Conservation (phyloP, 2,797 vertebrate genomes). For the Crenichthys baileyi region DNA sequence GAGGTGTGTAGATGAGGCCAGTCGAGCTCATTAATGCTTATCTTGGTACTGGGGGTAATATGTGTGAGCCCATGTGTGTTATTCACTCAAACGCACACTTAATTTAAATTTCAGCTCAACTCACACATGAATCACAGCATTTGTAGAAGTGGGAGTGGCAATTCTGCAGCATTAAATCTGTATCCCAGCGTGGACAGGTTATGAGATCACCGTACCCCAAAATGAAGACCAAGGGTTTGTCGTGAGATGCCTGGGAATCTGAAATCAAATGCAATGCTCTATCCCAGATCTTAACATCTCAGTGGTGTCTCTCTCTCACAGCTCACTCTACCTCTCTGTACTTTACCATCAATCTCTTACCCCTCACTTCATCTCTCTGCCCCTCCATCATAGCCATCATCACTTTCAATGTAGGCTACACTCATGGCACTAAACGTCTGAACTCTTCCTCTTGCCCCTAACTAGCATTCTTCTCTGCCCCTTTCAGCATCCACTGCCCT, state of each 20-base stretch:
- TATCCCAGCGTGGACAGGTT: constrained; percentile 32
- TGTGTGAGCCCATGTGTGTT: constrained; percentile 14
- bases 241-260: constrained; percentile 25
- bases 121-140: constrained; percentile 40
- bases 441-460: constrained; percentile 60
- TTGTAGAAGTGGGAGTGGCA: constrained; percentile 49
- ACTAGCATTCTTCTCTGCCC: constrained; percentile 48
- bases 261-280: constrained; percentile 9
- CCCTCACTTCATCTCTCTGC: constrained; percentile 42
- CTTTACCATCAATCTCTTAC: constrained; percentile 54
- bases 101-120: constrained; percentile 61
- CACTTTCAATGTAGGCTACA: constrained; percentile 44
- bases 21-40: constrained; percentile 79
- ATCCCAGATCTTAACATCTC: constrained; percentile 17
- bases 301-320: constrained; percentile 10
- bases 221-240: constrained; percentile 34
- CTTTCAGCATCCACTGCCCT: constrained; percentile 44
- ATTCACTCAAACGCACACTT: constrained; percentile 30
- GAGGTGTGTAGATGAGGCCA: constrained; percentile 64
- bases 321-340: constrained; percentile 37
- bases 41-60: constrained; percentile 61
- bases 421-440: constrained; percentile 61
- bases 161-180: constrained; percentile 26
- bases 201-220: constrained; percentile 19
- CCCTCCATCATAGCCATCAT: constrained; percentile 50